A percentile compares a stretch with the other conserved stretches of the same genome.
Evolutionary conservation across 2,113 vertebrate genomes (phyloP).

Genomic region (Pionites leucogaster): DNA sequence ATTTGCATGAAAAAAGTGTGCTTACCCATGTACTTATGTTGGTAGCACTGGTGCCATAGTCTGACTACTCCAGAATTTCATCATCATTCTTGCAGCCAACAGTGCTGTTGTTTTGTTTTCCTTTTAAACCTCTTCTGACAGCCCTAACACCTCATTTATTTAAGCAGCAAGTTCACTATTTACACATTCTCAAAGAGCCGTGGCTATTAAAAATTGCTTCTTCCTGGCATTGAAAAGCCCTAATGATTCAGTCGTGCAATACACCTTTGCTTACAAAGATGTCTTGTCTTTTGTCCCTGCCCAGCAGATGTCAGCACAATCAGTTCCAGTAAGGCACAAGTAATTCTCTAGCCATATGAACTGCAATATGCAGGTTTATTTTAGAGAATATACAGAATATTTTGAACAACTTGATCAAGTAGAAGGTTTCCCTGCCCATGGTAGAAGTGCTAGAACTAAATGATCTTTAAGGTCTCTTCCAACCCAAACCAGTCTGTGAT

Average conservation of each 20-base stretch:
- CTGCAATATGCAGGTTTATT: not conserved
- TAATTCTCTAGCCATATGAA: not conserved
- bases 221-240: not conserved
- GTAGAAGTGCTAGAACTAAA: not conserved
- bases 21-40: rapidly evolving
- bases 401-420: not conserved
- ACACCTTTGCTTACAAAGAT: not conserved
- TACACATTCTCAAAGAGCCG: not conserved
- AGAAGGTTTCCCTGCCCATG: not conserved
- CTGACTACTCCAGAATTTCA: not conserved
- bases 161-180: not conserved
- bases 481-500: not conserved
- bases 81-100: not conserved
- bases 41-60: not conserved
- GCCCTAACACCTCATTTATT: not conserved
- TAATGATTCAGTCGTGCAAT: not conserved
- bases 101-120: not conserved
- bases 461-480: not conserved
- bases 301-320: not conserved
- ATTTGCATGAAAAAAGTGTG: not conserved
- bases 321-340: not conserved
- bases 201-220: not conserved
- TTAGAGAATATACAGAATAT: not conserved
- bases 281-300: not conserved
- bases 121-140: not conserved